Evolutionary conservation across 1,140 invertebrate species (phyloP), one percentile per base, ranked within the genome.

Genomic region (Parasteatoda tepidariorum): DNA sequence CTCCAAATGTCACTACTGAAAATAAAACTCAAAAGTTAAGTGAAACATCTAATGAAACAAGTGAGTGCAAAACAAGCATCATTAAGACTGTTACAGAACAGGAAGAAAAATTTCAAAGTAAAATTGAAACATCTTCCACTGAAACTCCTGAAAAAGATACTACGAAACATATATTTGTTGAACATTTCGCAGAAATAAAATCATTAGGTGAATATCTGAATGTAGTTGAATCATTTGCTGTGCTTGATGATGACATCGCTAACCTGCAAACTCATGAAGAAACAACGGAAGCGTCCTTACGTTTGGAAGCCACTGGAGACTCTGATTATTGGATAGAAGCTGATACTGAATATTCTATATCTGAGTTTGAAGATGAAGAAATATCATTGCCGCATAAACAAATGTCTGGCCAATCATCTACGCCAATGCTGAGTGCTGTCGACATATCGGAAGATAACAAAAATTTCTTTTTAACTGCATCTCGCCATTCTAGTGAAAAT

Each of bases 121-220:
- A n/a, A n/a, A n/a, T n/a, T n/a, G n/a, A n/a, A n/a, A n/a, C n/a
- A n/a, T n/a, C 73, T 24, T 28, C 73, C 15, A 57, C 61, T 15
- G n/a, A 59, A 7, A n/a, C 26, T 30, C 13, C 28, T 18, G 24
- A 34, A 26, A 34, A 31, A 9, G 57, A 61, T 48, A 28, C 22
- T n/a, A 62, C 55, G 9, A 57, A 75, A 75, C 30, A 54, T 30
- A 38, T 61, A 75, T 18, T 75, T 30, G 7, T 75, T 13, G 78
- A 82, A 24, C 67, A 71, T 41, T 82, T 70, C 71, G 78, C 78
- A n/a, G 78, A 70, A 30, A 57, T 82, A n/a, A 71, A 82, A 48
- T 71, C 78, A 15, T 24, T 82, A 62, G 62, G 48, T 30, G 66
- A 82, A 41, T 55, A 34, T 38, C 33, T 82, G 13, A 22, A 64